Percentiles rank a stretch among this genome's conserved stretches.
Conservation (phyloP, 1,140 invertebrate genomes). For the Condylostylus longicornis region DNA sequence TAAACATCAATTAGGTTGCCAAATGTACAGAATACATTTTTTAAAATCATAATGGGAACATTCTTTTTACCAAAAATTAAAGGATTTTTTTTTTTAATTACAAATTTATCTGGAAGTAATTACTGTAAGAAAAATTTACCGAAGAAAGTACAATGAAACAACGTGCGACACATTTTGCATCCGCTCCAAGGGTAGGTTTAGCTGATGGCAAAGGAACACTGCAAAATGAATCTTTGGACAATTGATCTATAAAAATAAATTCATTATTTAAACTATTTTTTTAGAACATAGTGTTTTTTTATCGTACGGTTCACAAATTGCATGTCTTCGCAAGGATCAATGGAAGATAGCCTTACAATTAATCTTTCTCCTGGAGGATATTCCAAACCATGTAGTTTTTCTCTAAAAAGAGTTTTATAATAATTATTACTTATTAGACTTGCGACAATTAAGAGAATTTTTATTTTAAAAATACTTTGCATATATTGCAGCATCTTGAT, state of each 20-base stretch:
- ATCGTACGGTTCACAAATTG: too few relatives aligned
- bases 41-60: slow-evolving; percentile 61
- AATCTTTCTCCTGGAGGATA: slow-evolving; percentile 70
- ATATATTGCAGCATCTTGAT: slow-evolving; percentile 59
- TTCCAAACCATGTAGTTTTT: slow-evolving; percentile 75
- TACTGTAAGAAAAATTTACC: slow-evolving; percentile 12
- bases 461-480: too few relatives aligned
- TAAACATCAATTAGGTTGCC: slow-evolving; percentile 84
- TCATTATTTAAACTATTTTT: background rate
- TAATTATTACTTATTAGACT: too few relatives aligned
- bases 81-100: too few relatives aligned
- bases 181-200: slow-evolving; percentile 56
- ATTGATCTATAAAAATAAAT: slow-evolving; percentile 16
- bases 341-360: slow-evolving; percentile 50
- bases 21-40: slow-evolving; percentile 81
- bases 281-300: background rate
- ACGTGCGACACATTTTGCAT: slow-evolving; percentile 36
- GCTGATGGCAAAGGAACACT: slow-evolving; percentile 54
- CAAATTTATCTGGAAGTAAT: slow-evolving; percentile 1
- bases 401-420: too few relatives aligned
- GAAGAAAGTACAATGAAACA: slow-evolving; percentile 29
- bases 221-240: slow-evolving; percentile 33
- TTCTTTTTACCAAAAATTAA: too few relatives aligned
- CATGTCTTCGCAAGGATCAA: slow-evolving; percentile 28
- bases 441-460: too few relatives aligned